Conservation (phyloP, 2,888 invertebrate genomes). For the Troides aeacus region DNA sequence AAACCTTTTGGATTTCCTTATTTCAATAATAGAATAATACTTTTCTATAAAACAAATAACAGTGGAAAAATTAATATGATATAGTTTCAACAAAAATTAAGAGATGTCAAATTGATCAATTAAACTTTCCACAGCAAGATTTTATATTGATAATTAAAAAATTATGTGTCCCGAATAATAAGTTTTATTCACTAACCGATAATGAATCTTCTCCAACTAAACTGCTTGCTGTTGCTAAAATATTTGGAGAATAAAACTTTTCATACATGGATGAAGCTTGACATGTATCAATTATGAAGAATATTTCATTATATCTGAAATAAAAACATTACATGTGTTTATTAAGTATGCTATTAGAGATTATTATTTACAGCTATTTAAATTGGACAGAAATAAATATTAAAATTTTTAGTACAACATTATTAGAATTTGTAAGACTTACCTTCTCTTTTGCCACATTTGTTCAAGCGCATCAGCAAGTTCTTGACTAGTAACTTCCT, state of each 20-base stretch:
- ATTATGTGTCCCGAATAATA: not conserved
- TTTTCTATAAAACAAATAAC: no score
- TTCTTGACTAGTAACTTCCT: slow-evolving; percentile 99
- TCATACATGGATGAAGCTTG: slow-evolving; percentile 99
- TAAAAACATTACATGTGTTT: not conserved
- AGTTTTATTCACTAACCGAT: slow-evolving; percentile 83
- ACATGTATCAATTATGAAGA: slow-evolving; percentile 99
- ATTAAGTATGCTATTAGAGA: not conserved
- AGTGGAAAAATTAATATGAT: no score
- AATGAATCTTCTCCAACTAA: slow-evolving; percentile 98
- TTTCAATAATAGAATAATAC: no score
- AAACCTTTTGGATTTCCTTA: no score
- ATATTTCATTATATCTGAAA: slow-evolving; percentile 96
- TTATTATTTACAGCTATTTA: no score
- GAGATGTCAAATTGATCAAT: no score
- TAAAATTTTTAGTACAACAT: not conserved
- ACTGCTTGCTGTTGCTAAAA: slow-evolving; percentile 97
- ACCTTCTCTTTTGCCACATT: slow-evolving; percentile 99
- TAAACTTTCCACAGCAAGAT: no score
- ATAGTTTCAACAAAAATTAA: no score
- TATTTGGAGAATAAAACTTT: slow-evolving; percentile 98
- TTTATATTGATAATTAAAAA: no score
- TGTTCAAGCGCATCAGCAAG: slow-evolving; percentile 99
- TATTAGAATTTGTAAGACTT: not conserved
- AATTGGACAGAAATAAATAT: no score